A percentile compares a stretch with the other conserved stretches of the same genome.
Evolutionary conservation across 2,797 vertebrate genomes (phyloP).

Genomic region (Muscicapa striata): DNA sequence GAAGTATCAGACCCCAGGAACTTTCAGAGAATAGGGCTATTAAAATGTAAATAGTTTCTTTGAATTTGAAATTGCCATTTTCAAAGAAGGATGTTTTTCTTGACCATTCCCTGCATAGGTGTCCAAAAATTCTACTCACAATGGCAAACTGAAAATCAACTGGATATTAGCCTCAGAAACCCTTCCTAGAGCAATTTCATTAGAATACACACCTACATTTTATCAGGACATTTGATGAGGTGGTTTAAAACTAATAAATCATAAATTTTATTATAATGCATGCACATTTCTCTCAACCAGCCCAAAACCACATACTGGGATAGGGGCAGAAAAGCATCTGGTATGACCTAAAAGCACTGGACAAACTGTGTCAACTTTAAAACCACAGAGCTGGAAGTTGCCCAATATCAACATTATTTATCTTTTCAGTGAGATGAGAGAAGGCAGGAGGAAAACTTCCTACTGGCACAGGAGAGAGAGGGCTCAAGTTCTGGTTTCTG

Average conservation of each 20-base stretch:
- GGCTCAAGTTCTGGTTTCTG: neutral
- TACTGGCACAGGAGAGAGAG: neutral
- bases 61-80: slow-evolving; percentile 41
- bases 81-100: slow-evolving; percentile 15
- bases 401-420: neutral
- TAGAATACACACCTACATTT: neutral
- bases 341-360: neutral
- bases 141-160: neutral
- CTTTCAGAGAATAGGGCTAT: slow-evolving; percentile 7
- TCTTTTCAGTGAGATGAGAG: neutral
- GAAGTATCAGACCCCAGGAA: slow-evolving; percentile 13
- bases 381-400: neutral
- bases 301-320: neutral
- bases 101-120: neutral
- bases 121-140: neutral
- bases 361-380: neutral
- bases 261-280: neutral
- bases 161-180: neutral
- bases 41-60: slow-evolving; percentile 50
- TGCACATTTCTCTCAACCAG: neutral
- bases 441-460: neutral
- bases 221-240: neutral
- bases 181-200: neutral
- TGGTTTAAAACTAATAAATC: neutral
- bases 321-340: neutral